Percentiles rank a stretch among this genome's conserved stretches.
These are phyloP conservation scores for Nematostella vectensis DNA, from an alignment of 92 coral and sea anemone genomes.

Conservation along the genomic window DNA sequence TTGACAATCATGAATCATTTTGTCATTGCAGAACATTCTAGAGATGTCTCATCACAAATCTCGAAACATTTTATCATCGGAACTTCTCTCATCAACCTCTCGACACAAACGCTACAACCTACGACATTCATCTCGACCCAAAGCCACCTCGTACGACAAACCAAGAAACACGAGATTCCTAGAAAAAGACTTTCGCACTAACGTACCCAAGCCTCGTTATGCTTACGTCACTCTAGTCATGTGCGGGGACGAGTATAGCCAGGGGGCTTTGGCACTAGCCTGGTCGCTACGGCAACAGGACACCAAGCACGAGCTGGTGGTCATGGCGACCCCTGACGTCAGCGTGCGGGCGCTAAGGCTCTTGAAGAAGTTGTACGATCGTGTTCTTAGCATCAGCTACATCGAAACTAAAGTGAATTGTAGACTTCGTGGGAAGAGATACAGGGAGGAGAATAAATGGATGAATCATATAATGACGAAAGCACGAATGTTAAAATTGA, in stretches of 20 bases:
- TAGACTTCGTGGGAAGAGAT: slow-evolving; percentile 60
- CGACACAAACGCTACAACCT: not conserved
- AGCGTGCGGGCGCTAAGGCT: slow-evolving; percentile 44
- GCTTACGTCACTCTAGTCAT: slow-evolving; percentile 78
- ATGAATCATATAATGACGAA: slow-evolving; percentile 66
- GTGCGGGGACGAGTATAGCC: slow-evolving; percentile 76
- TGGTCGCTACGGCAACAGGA: slow-evolving; percentile 86
- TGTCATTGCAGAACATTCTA: too few relatives aligned
- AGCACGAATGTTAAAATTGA: slow-evolving; percentile 65
- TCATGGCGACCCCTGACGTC: slow-evolving; percentile 87
- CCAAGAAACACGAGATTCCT: slow-evolving; percentile 32
- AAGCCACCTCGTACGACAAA: slow-evolving; percentile 5
- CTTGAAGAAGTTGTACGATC: slow-evolving; percentile 66
- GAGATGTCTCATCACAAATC: too few relatives aligned
- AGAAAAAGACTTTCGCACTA: slow-evolving; percentile 39
- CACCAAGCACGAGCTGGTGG: slow-evolving; percentile 67
- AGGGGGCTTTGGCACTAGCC: slow-evolving; percentile 68
- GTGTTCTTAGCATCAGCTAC: slow-evolving; percentile 59
- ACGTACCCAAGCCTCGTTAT: slow-evolving; percentile 68
- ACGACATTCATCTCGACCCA: not conserved
- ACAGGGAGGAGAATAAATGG: slow-evolving; percentile 62
- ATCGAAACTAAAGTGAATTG: slow-evolving; percentile 46
- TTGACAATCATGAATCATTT: too few relatives aligned
- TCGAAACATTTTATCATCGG: too few relatives aligned
- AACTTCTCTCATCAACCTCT: too few relatives aligned